Conservation (phyloP, 2,113 vertebrate species). For the Dermatemys mawii region DNA sequence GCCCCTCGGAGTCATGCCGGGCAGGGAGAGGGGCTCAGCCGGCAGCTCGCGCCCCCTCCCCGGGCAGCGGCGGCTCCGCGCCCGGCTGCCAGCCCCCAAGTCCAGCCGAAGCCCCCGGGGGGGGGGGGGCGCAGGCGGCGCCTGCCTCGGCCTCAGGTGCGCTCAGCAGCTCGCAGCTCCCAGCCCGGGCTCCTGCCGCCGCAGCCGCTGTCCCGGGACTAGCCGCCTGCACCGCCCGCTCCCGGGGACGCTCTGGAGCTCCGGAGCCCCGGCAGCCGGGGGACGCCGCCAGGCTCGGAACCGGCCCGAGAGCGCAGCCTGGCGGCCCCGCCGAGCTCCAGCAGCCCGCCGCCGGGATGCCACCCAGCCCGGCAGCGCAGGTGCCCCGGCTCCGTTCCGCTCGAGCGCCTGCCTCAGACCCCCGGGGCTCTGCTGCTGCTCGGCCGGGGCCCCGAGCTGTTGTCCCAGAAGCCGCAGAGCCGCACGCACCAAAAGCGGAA, state of each 20-base stretch:
- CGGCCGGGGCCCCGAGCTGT: too few relatives aligned
- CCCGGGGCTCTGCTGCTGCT: too few relatives aligned
- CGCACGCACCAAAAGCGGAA: too few relatives aligned
- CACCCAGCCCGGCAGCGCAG: constrained; percentile 20
- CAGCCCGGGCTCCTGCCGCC: neutral
- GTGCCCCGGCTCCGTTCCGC: neutral
- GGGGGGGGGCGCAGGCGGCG: neutral
- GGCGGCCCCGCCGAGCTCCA: constrained; percentile 40
- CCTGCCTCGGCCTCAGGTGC: neutral
- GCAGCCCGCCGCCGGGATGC: constrained; percentile 19
- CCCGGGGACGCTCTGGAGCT: neutral
- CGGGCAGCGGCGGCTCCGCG: neutral
- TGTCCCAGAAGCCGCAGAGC: too few relatives aligned
- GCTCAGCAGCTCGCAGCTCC: neutral
- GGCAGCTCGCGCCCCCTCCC: neutral
- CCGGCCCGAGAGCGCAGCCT: constrained; percentile 72
- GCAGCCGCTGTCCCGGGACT: constrained; percentile 37
- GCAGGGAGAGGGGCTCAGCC: constrained; percentile 14
- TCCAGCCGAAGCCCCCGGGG: neutral
- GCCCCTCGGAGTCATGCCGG: constrained; percentile 71
- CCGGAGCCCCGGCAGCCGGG: constrained; percentile 31
- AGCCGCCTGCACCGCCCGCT: constrained; percentile 18
- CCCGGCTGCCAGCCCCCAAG: neutral
- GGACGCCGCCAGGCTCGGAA: constrained; percentile 10
- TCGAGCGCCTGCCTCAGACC: constrained; percentile 23